phyloP scores from a whole-genome alignment of 1,140 invertebrate genomes.

The Arctopsyche grandis region DNA sequence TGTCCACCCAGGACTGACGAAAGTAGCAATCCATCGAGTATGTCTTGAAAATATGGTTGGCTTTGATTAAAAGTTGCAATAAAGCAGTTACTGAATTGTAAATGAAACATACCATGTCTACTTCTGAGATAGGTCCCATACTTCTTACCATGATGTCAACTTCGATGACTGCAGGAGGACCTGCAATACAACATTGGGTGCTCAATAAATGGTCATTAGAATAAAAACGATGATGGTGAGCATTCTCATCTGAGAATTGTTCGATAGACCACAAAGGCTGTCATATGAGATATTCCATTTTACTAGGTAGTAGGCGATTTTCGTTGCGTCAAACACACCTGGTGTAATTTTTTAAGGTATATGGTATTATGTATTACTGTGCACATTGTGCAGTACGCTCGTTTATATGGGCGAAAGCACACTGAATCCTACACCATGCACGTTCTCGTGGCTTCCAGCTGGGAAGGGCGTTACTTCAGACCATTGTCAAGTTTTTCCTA shows the following conservation, averaged over 20 bases:
- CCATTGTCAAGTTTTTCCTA: no score
- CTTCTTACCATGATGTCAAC: constrained; percentile 88
- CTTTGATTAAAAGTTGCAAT: neutral
- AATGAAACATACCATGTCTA: constrained; percentile 78
- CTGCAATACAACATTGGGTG: constrained; percentile 66
- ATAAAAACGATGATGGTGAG: neutral
- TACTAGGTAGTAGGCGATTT: no score
- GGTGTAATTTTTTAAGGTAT: no score
- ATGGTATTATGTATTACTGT: no score
- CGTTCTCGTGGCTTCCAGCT: no score
- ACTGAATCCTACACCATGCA: no score
- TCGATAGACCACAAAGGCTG: neutral
- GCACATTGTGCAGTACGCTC: no score
- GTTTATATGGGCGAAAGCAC: no score
- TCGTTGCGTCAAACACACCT: no score
- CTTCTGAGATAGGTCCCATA: constrained; percentile 90
- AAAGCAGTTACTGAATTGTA: neutral
- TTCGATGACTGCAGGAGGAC: constrained; percentile 81
- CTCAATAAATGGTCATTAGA: constrained; percentile 9
- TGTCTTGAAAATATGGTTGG: constrained; percentile 68
- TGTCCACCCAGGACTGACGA: constrained; percentile 77
- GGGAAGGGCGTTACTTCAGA: no score
- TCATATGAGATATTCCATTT: no score
- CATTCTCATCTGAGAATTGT: no score
- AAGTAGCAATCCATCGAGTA: constrained; percentile 93